Base-by-base conservation (phyloP, 2,113 vertebrate species). In the Saguinus imperator region DNA sequence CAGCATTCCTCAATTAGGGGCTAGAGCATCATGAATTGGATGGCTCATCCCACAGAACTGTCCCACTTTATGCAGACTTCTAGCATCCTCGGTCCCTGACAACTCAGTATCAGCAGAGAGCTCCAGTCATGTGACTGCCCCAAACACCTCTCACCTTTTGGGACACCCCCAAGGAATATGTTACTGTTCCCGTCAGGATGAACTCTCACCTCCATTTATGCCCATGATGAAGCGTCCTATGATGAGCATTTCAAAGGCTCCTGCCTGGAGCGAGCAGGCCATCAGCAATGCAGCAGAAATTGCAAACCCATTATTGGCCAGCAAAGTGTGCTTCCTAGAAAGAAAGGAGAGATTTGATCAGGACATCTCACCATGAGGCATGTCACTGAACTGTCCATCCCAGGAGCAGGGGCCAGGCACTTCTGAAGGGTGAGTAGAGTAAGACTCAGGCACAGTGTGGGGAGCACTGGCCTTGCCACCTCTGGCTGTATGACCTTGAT, bases 211-310 rank as follows among this genome's bases (percentile, higher is more conserved):
- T 98, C 99, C 99, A 96, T 99, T 99, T 80, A 99, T 97, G 0
- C 99, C 99, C 88, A 99, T 99, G 94, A 99, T 90, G 94, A 99
- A 90, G 0, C 99, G 99, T 2, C 99, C 99, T 94, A 99, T 77
- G 5, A 99, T 99, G 94, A 99, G 98, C 99, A 99, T 99, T 97
- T 99, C 99, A 85, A 99, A 99, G 0, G 99, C 98, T 18, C 98
- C 98, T 0, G 99, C 99, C 94, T 23, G 96, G 80, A 98, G 98
- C 6, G 99, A 99, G 50, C 99, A 97, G 37, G 99, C 98, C 98
- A 99, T 99, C 94, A 99, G 93, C 94, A 99, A 20, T 0, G 99
- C 99, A 25, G 99, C 99, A 14, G 98, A 55, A 76, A 99, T 61
- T 1, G 99, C 99, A 97, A 99, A 99, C 68, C 96, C 84, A 5